Evolutionary conservation across 1,140 invertebrate species (phyloP), one percentile per base, ranked within the genome.

Genomic region (Zaprionus vittiger): DNA sequence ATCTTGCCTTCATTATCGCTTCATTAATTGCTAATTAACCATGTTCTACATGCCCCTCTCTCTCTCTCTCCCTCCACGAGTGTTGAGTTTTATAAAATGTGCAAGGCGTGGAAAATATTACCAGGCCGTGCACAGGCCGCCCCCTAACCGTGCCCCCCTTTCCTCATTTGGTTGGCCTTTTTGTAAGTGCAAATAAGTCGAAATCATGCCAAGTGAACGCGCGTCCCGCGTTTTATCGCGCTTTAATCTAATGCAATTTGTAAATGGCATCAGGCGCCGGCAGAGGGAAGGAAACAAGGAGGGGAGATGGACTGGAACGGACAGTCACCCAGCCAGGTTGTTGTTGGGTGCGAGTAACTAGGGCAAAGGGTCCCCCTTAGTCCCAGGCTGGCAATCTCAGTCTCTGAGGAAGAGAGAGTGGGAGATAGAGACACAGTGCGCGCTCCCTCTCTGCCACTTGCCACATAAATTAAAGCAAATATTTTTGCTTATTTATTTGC

Each of bases 1-100:
- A 90, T 90, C 85, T 90, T 77, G 85, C 70, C 84, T 90, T 90
- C 86, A 90, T 90, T 90, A 90, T 90, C 85, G 85, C 85, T 90
- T 90, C 85, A 90, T 90, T 90, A 90, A 90, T 90, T 90, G 85
- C 85, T 90, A 90, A 90, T 90, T 90, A 90, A 90, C 85, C 85
- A 77, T 90, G 85, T 90, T 90, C 85, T 89, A 89, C 84, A 89
- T 90, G 85, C 49, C 55, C 70, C 26, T 14, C 20, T 34, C 44
- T 47, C 38, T 9, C 31, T 11, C 28, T 44, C 26, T 14, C 12
- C 37, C 44, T 56, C 31, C 31, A 44, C 38, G 17, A 6, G 22
- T 24, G 64, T 44, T 28, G 69, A 67, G 79, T 71, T 81, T 83
- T 86, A 68, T 79, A 87, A 89, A 89, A 84, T 86, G 81, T 89